Conservation (phyloP, 2,797 vertebrate genomes). For the Hydrophis major region DNA sequence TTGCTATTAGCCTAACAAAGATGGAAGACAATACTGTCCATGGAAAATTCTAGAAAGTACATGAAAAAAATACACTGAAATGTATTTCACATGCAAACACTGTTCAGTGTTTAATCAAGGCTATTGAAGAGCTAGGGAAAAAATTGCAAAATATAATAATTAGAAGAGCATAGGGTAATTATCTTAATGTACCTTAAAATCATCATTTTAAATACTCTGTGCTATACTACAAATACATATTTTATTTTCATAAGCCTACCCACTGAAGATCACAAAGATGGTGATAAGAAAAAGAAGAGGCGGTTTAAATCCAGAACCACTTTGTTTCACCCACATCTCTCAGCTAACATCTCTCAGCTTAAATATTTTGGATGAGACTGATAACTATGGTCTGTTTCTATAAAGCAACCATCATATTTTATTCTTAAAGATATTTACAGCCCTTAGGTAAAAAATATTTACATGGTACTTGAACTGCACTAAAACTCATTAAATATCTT, state of each 20-base stretch:
- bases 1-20: background rate
- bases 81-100: background rate
- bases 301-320: background rate
- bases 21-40: background rate
- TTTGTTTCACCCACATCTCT: background rate
- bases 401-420: background rate
- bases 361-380: background rate
- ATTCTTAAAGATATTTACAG: background rate
- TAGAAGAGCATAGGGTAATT: background rate
- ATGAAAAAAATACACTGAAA: background rate
- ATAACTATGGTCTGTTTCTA: background rate
- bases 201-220: background rate
- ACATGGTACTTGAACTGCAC: background rate
- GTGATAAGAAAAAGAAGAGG: background rate
- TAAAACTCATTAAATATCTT: slow-evolving; percentile 9
- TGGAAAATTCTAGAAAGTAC: background rate
- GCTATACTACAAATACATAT: background rate
- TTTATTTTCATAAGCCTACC: background rate
- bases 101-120: background rate
- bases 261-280: background rate
- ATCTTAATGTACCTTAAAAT: background rate
- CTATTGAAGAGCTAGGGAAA: background rate
- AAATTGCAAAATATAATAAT: background rate
- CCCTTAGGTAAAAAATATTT: background rate
- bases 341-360: background rate